Base-by-base conservation (phyloP, 1,140 invertebrate genomes). In the Drosophila biarmipes region DNA sequence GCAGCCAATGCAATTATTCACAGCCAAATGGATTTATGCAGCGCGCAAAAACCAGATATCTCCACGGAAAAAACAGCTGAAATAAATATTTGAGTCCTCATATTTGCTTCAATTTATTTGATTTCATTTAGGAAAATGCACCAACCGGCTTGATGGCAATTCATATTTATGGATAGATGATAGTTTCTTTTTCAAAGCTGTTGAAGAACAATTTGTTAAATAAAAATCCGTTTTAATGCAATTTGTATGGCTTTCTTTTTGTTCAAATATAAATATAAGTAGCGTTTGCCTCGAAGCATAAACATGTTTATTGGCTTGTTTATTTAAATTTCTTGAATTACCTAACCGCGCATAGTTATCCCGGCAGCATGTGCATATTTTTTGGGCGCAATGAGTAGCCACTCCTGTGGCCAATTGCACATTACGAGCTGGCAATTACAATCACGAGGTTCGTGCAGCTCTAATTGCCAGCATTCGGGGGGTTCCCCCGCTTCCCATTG, bases 401-500 rank as follows among this genome's bases (percentile, higher is more conserved):
- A 45, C 12, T 14, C 21, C 17, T 11, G 27, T 31, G 46, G 46
- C 46, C 27, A 31, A 49, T 49, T 27, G n/a, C 15, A 48, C 45
- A 48, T 48, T 19, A 49, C 5, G 5, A 53, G 17, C n/a, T 10
- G 19, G 11, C 19, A 63, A 43, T 63, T 42, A 12, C 27, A 55
- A 40, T 38, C 42, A 56, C 66, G 34, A 40, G 21, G 8, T 7
- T 7, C n/a, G 24, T 17, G 19, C 66, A 58, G 17, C 62, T 24
- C 40, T 46, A 31, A 34, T 64, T 55, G 42, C 21, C 53, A 24
- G 8, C 10, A 19, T 34, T 69, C 21, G 24, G 46, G 45, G 17
- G 31, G 31, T 10, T n/a, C n/a, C n/a, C 24, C 27, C 58, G 4
- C 4, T 2, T 42, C 6, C 1, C 29, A 0, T 24, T 21, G 2